Percentiles rank a stretch among this genome's conserved stretches.
Conservation (phyloP, 2,113 vertebrate genomes). For the Smithornis capensis region DNA sequence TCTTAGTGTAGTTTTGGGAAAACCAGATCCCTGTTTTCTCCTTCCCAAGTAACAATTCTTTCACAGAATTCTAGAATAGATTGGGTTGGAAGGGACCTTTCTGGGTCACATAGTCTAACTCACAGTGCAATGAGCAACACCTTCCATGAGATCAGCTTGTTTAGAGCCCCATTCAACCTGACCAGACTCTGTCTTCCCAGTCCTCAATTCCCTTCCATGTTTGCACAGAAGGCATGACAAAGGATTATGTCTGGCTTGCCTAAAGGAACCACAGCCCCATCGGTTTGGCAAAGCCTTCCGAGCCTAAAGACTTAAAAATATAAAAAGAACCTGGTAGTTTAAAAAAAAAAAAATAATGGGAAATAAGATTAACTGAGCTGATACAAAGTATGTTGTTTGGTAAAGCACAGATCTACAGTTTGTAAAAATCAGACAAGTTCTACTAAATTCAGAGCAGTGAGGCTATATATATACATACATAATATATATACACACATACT, state of each 20-base stretch:
- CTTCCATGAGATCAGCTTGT: neutral
- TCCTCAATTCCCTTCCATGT: neutral
- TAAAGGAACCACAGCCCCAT: neutral
- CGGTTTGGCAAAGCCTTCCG: neutral
- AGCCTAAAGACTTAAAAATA: neutral
- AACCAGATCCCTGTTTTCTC: neutral
- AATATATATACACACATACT: neutral
- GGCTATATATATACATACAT: neutral
- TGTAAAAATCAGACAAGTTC: neutral
- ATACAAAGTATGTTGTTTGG: neutral
- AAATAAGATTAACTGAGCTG: neutral
- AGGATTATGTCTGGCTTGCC: neutral
- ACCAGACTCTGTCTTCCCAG: neutral
- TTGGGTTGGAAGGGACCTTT: neutral
- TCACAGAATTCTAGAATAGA: neutral
- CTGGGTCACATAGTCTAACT: neutral
- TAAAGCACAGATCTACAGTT: neutral
- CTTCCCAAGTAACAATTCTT: neutral
- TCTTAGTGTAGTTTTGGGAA: neutral
- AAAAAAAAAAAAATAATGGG: rapidly evolving
- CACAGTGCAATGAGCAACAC: rapidly evolving
- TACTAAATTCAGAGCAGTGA: neutral
- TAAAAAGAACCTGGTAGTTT: neutral
- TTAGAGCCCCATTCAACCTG: neutral
- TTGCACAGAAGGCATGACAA: neutral